Evolutionary conservation across 2,888 invertebrate species (phyloP).

Genomic region (Catocala nupta): DNA sequence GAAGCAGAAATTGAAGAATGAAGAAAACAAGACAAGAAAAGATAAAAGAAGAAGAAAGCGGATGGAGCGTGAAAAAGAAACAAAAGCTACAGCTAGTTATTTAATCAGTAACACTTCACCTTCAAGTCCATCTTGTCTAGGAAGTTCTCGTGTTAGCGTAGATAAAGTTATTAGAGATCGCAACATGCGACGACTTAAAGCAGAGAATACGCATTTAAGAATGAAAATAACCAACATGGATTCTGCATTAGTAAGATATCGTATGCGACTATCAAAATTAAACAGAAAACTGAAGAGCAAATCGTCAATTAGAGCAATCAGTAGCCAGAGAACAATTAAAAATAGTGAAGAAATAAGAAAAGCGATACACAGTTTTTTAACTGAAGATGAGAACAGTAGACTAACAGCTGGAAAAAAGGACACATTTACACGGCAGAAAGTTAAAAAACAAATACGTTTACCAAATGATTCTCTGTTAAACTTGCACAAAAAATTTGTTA

Average conservation of each 20-base stretch:
- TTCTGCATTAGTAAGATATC: neutral
- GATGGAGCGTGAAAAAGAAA: too few relatives aligned
- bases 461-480: slow-evolving; percentile 26
- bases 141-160: too few relatives aligned
- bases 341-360: neutral
- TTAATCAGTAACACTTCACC: neutral
- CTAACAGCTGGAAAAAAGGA: slow-evolving; percentile 34
- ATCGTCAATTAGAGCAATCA: neutral
- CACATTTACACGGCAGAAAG: slow-evolving; percentile 28
- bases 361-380: slow-evolving; percentile 20
- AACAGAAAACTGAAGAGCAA: neutral
- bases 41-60: too few relatives aligned
- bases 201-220: neutral
- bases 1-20: too few relatives aligned
- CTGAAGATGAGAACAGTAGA: slow-evolving; percentile 26
- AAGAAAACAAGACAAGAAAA: too few relatives aligned
- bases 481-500: slow-evolving; percentile 24
- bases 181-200: neutral
- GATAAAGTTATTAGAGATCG: too few relatives aligned
- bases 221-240: neutral
- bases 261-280: neutral
- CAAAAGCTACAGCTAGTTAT: too few relatives aligned
- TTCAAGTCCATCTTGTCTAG: neutral
- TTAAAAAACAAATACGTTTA: slow-evolving; percentile 31
- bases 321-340: neutral